Evolutionary conservation across 2,113 vertebrate species (phyloP).

Genomic region (Phalacrocorax carbo): DNA sequence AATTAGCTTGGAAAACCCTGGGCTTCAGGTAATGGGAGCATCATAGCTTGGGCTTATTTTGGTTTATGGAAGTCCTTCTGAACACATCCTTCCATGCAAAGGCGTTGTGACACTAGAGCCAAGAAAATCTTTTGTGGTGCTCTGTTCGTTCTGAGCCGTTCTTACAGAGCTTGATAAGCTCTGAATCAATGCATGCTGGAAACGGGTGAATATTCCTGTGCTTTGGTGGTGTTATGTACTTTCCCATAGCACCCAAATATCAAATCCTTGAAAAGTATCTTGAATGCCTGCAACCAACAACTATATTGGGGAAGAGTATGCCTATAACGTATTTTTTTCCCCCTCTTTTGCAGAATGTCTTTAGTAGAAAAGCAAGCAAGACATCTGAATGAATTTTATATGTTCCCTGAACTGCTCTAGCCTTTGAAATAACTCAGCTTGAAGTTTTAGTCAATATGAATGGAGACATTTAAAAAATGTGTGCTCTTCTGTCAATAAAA

Average conservation of each 20-base stretch:
- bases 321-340: background rate
- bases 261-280: background rate
- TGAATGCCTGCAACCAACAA: background rate
- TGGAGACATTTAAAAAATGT: slow-evolving; percentile 46
- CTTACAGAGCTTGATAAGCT: background rate
- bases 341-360: background rate
- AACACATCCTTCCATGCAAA: background rate
- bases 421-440: slow-evolving; percentile 51
- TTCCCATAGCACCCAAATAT: background rate
- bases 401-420: background rate
- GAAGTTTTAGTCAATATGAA: slow-evolving; percentile 62
- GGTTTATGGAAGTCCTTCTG: background rate
- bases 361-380: background rate
- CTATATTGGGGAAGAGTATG: background rate
- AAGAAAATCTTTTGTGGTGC: background rate
- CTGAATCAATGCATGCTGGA: background rate
- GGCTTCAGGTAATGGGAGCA: background rate
- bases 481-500: slow-evolving; percentile 32
- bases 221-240: background rate
- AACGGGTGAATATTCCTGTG: background rate
- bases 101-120: background rate
- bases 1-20: background rate
- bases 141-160: background rate
- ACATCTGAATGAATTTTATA: slow-evolving; percentile 27
- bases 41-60: background rate